Base-by-base conservation (phyloP, 1,140 invertebrate genomes). In the Gonatopus flavifemur region DNA sequence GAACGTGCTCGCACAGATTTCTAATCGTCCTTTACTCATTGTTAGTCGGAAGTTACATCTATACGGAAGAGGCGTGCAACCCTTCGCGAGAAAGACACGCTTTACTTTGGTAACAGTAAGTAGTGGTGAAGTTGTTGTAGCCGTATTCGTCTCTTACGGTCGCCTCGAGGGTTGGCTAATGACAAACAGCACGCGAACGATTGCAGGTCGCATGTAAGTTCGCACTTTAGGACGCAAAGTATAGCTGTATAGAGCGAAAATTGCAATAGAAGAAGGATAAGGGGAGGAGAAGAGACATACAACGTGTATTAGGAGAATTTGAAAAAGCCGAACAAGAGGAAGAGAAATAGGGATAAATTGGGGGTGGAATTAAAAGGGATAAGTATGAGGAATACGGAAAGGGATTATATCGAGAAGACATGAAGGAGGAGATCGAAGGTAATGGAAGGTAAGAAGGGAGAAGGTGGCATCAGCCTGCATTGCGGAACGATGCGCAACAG, bases 401-500 rank as follows among this genome's bases (percentile, higher is more conserved):
- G n/a, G n/a, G n/a, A n/a, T n/a, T n/a, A n/a, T n/a, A n/a, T n/a
- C n/a, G n/a, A n/a, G n/a, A n/a, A n/a, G n/a, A n/a, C n/a, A n/a
- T n/a, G 25, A 12, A 6, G 25, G 6, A 16, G 16, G 49, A 35
- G n/a, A 31, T 7, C 15, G 28, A 42, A 25, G 56, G 7, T 30
- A 51, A 53, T 33, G 47, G 38, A 43, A 49, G 41, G 24, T 21
- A 31, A 21, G 13, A 31, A 45, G 56, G 40, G 51, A 36, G 20
- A 37, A 41, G 58, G 59, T 51, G 38, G 42, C 57, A 58, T 51
- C 53, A 55, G 58, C 70, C 72, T 70, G 71, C 70, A 76, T 76
- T 70, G 67, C 70, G 69, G 66, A 72, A 69, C 67, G 64, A 70
- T 64, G 64, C 62, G 70, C 69, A 74, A 74, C 73, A 74, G 69